Percentiles rank a stretch among this genome's conserved stretches.
Evolutionary conservation across 1,140 invertebrate genomes (phyloP).

Genomic region (Latrodectus geometricus): DNA sequence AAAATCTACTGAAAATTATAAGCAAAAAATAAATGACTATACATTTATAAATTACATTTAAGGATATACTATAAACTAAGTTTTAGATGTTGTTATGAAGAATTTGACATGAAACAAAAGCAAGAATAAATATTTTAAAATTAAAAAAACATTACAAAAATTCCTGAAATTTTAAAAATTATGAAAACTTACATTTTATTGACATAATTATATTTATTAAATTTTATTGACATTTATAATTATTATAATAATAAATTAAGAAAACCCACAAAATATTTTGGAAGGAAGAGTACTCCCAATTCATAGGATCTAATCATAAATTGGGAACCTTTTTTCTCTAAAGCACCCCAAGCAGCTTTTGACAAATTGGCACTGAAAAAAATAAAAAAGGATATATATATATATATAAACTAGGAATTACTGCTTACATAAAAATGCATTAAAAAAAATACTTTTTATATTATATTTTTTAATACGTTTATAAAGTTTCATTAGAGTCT

Average conservation of each 20-base stretch:
- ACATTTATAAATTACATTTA: no score
- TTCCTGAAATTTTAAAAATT: neutral
- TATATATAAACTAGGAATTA: no score
- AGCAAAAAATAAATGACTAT: no score
- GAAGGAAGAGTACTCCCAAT: slow-evolving; percentile 89
- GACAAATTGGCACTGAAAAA: slow-evolving; percentile 87
- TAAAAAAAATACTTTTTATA: no score
- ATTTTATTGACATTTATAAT: slow-evolving; percentile 27
- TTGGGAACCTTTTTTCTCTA: slow-evolving; percentile 77
- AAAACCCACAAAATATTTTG: slow-evolving; percentile 81
- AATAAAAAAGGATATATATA: no score
- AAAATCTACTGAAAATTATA: no score
- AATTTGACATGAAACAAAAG: slow-evolving; percentile 60
- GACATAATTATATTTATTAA: no score
- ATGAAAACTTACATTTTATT: neutral
- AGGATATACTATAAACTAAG: no score
- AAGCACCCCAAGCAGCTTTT: slow-evolving; percentile 92
- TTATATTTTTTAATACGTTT: no score
- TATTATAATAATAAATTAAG: slow-evolving; percentile 63
- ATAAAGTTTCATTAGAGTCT: no score
- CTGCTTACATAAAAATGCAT: no score
- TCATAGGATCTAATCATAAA: slow-evolving; percentile 89
- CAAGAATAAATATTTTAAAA: slow-evolving; percentile 66
- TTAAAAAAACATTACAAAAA: neutral
- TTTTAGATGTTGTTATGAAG: no score